Percentiles rank a stretch among this genome's conserved stretches.
Conservation (phyloP, 2,797 vertebrate species). For the Microcaecilia unicolor region DNA sequence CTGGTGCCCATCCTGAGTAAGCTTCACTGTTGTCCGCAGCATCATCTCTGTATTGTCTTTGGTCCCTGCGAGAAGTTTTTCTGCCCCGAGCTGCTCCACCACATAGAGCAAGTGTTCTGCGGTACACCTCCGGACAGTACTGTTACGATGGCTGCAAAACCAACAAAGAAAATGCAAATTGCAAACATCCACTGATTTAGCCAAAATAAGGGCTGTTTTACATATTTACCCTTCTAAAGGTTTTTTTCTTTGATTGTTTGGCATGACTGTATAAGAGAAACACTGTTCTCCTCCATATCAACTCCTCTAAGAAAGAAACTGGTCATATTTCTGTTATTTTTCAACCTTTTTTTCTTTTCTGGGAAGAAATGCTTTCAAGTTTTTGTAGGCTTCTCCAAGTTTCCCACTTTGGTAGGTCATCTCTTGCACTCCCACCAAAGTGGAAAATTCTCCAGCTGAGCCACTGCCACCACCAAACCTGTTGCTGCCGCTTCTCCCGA, state of each 20-base stretch:
- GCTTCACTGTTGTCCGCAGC: constrained; percentile 17
- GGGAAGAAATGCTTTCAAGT: no score
- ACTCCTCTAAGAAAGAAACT: accelerated
- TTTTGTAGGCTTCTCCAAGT: no score
- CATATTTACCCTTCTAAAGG: no score
- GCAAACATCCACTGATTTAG: not conserved
- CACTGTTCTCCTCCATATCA: not conserved
- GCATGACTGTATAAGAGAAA: no score
- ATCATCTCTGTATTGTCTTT: constrained; percentile 15
- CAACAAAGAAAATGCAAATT: no score
- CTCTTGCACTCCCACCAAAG: no score
- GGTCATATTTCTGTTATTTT: not conserved
- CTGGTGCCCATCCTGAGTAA: constrained; percentile 48
- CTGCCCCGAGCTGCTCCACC: constrained; percentile 22
- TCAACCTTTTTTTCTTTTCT: not conserved
- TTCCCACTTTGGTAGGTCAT: no score
- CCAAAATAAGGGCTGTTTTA: not conserved
- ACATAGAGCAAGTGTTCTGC: constrained; percentile 28
- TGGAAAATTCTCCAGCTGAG: no score
- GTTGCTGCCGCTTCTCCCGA: no score
- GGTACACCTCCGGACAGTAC: constrained; percentile 27
- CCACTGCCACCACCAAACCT: no score
- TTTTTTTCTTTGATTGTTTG: accelerated
- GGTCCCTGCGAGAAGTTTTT: constrained; percentile 29
- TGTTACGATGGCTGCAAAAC: constrained; percentile 36